Percentiles rank a stretch among this genome's conserved stretches.
phyloP scores from a whole-genome alignment of 37 sponge, comb jelly and placozoan species.

The Haliclona indistincta region DNA sequence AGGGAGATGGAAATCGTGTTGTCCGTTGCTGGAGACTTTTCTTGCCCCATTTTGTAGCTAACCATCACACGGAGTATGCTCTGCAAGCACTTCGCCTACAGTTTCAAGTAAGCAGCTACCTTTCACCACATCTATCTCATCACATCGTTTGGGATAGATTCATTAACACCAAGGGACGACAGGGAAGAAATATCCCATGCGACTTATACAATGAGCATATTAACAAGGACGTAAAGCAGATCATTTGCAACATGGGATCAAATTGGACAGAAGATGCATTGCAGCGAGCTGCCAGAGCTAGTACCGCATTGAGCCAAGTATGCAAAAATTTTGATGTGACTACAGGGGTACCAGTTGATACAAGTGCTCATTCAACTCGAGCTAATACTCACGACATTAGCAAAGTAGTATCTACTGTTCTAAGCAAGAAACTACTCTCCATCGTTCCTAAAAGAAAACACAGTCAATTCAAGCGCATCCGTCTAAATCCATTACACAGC shows the following conservation, averaged over 20 bases:
- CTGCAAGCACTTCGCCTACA: constrained; percentile 17
- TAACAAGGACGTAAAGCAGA: constrained; percentile 15
- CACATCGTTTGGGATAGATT: constrained; percentile 21
- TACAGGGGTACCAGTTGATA: neutral
- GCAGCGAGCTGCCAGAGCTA: constrained; percentile 9
- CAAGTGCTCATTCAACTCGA: neutral
- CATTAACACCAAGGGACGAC: constrained; percentile 19
- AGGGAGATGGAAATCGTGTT: constrained; percentile 21
- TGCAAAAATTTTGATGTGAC: neutral
- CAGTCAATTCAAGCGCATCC: neutral
- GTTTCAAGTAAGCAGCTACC: neutral
- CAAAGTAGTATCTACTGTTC: neutral
- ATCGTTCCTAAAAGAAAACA: too few species aligned
- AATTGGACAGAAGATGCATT: constrained; percentile 11
- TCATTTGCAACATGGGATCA: constrained; percentile 26
- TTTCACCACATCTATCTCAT: constrained; percentile 22
- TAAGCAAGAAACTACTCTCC: too few species aligned
- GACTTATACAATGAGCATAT: constrained; percentile 35
- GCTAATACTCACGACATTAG: neutral
- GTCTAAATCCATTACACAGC: neutral
- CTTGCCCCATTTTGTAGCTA: neutral
- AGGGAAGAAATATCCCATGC: constrained; percentile 34
- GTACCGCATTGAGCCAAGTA: neutral
- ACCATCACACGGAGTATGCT: constrained; percentile 6
- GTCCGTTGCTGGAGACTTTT: constrained; percentile 21